phyloP scores from a whole-genome alignment of 2,113 vertebrate species.

The Ellobius talpinus region DNA sequence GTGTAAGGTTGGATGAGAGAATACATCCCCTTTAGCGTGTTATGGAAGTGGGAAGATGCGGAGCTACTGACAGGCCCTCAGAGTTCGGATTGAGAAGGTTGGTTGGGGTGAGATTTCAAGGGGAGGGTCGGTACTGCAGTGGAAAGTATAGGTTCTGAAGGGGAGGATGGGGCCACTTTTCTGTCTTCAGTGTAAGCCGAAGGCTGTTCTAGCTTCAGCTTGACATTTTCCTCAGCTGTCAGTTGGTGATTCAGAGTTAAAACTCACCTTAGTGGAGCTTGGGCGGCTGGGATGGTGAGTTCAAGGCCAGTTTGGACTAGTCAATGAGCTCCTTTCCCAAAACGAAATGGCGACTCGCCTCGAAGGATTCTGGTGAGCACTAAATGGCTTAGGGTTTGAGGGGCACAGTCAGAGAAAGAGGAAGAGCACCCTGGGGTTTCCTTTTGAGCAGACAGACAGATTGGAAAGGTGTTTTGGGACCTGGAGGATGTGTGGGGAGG shows the following conservation, averaged over 20 bases:
- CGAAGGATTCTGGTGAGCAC: neutral
- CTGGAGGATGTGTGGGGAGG: neutral
- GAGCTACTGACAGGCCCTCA: neutral
- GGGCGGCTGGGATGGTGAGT: neutral
- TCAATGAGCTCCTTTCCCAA: neutral
- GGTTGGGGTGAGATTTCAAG: neutral
- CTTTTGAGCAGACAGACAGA: neutral
- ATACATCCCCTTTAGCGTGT: neutral
- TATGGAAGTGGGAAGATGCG: neutral
- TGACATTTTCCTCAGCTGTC: neutral
- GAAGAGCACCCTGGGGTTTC: neutral
- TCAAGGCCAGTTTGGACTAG: neutral
- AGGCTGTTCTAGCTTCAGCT: neutral
- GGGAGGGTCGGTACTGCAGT: neutral
- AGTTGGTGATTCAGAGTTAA: neutral
- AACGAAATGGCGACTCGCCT: neutral
- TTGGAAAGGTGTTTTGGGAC: neutral
- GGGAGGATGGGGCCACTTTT: rapidly evolving
- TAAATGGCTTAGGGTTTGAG: neutral
- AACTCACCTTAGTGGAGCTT: neutral
- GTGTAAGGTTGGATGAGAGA: neutral
- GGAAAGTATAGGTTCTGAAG: neutral
- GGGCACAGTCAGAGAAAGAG: neutral
- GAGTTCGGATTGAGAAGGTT: neutral
- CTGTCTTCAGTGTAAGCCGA: neutral